A percentile compares a stretch with the other conserved stretches of the same genome.
phyloP scores from a whole-genome alignment of 2,113 vertebrate genomes.

The Ictidomys tridecemlineatus region DNA sequence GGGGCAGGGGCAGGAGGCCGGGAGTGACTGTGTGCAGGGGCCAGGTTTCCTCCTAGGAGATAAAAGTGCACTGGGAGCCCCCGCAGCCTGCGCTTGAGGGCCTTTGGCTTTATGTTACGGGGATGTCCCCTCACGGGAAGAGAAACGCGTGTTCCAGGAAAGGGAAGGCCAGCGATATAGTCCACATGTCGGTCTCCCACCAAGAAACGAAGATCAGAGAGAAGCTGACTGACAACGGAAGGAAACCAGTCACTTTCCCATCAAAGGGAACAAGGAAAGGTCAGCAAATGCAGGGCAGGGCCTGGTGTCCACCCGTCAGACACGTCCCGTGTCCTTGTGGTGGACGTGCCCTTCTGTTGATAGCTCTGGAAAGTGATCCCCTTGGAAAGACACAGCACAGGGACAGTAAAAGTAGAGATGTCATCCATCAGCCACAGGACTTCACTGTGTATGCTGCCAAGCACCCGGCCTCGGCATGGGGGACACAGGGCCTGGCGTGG shows the following conservation, averaged over 20 bases:
- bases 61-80: fast-evolving
- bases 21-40: neutral
- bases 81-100: neutral
- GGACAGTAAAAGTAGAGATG: neutral
- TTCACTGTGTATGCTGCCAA: neutral
- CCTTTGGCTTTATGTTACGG: too few relatives aligned
- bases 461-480: fast-evolving
- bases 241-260: neutral
- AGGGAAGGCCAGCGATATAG: neutral
- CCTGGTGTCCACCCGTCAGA: too few relatives aligned
- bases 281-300: too few relatives aligned
- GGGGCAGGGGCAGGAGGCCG: fast-evolving
- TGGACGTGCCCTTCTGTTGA: neutral
- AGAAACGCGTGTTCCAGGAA: neutral
- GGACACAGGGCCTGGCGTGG: too few relatives aligned
- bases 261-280: neutral
- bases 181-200: neutral
- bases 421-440: too few relatives aligned
- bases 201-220: neutral
- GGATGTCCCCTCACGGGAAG: neutral
- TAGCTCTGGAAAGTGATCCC: neutral
- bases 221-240: neutral
- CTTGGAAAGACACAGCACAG: neutral
- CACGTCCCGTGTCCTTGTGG: neutral
- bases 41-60: neutral